phyloP scores from a whole-genome alignment of 2,888 invertebrate species.

The Lycophotia porphyrea region DNA sequence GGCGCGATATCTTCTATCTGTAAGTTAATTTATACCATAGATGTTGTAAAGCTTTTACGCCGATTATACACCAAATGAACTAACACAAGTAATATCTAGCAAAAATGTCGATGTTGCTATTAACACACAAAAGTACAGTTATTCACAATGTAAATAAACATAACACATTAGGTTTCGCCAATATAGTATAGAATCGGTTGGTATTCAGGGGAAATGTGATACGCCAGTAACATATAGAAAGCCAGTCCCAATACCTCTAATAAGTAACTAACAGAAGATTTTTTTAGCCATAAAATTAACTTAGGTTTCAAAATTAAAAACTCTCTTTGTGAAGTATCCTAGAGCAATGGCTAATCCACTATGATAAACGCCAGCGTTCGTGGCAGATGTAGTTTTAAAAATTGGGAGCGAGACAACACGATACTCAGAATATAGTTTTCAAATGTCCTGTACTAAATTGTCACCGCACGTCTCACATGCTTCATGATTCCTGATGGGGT shows the following conservation, averaged over 20 bases:
- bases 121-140: constrained; percentile 31
- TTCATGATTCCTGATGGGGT: too few relatives aligned
- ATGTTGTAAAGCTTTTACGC: constrained; percentile 71
- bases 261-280: not conserved
- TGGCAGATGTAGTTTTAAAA: not conserved
- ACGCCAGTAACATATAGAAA: not conserved
- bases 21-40: constrained; percentile 65
- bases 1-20: constrained; percentile 51
- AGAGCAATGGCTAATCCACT: not conserved
- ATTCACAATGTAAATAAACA: constrained; percentile 64
- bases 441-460: not conserved
- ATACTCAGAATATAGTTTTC: not conserved
- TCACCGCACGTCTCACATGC: not conserved
- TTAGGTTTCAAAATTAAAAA: not conserved
- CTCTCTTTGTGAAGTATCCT: not conserved
- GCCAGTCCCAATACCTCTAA: not conserved
- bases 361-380: not conserved
- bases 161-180: constrained; percentile 49
- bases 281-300: not conserved
- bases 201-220: constrained; percentile 40
- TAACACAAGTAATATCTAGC: constrained; percentile 20
- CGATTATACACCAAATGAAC: constrained; percentile 25
- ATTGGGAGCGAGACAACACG: not conserved
- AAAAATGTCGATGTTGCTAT: constrained; percentile 40
- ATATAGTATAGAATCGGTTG: constrained; percentile 42